Conservation (phyloP, 2,797 vertebrate species). For the Siniperca undulata region DNA sequence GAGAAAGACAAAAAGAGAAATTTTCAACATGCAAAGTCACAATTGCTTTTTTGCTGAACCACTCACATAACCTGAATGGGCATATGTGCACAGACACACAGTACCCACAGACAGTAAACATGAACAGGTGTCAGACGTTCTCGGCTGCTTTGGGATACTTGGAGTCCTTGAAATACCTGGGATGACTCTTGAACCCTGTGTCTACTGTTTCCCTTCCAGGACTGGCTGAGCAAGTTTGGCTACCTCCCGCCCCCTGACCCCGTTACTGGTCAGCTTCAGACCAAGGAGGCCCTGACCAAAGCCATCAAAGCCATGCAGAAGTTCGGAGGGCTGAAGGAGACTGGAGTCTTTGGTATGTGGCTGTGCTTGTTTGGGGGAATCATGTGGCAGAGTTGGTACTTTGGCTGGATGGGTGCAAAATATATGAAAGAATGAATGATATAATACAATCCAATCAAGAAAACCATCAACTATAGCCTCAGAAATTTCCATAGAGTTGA, state of each 20-base stretch:
- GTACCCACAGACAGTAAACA: constrained; percentile 44
- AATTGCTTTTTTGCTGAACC: background rate
- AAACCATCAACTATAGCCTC: background rate
- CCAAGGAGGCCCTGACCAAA: constrained; percentile 91
- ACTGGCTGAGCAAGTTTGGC: constrained; percentile 96
- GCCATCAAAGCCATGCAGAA: constrained; percentile 97
- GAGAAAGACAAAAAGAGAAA: background rate
- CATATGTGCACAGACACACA: background rate
- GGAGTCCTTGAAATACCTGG: constrained; percentile 43
- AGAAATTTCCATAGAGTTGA: constrained; percentile 1
- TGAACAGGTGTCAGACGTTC: constrained; percentile 48
- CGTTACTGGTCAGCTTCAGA: constrained; percentile 91
- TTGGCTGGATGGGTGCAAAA: constrained; percentile 64
- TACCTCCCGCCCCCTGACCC: constrained; percentile 94
- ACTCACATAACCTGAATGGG: background rate
- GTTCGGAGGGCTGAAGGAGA: constrained; percentile 92
- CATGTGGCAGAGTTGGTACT: constrained; percentile 67
- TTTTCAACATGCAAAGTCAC: background rate
- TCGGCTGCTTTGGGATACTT: constrained; percentile 39
- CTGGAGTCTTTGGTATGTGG: constrained; percentile 77
- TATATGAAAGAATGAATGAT: background rate
- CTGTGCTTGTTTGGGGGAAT: constrained; percentile 8
- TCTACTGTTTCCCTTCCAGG: constrained; percentile 81
- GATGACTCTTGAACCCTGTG: constrained; percentile 51
- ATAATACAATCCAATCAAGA: constrained; percentile 1